Conservation (phyloP, 2,113 vertebrate species). For the Aegithalos caudatus region DNA sequence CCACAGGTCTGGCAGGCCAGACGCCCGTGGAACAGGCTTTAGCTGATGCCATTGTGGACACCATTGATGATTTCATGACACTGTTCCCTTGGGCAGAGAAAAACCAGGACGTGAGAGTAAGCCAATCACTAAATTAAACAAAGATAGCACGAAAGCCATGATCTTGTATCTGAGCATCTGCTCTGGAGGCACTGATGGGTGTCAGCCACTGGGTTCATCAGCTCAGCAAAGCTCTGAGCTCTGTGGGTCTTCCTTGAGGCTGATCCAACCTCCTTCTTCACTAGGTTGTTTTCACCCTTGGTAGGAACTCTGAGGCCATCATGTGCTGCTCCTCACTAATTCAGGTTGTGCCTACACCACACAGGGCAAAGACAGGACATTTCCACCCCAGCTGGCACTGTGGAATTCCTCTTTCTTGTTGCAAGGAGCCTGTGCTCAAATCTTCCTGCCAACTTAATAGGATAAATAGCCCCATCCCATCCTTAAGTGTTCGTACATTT, state of each 20-base stretch:
- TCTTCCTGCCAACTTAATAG: background rate
- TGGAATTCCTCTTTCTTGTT: background rate
- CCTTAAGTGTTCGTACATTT: background rate
- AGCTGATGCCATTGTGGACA: conserved; percentile 76
- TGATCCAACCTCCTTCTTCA: background rate
- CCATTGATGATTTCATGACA: conserved; percentile 75
- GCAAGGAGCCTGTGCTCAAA: background rate
- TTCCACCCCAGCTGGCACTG: accelerated
- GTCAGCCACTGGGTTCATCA: background rate
- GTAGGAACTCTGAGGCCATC: background rate
- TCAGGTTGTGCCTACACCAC: background rate
- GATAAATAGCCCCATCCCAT: background rate
- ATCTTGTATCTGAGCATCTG: background rate
- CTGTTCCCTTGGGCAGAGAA: conserved; percentile 78
- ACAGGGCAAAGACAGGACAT: background rate
- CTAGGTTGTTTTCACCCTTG: background rate
- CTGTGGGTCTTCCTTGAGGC: background rate
- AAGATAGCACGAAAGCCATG: background rate
- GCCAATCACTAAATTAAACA: background rate
- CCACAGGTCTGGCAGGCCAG: conserved; percentile 74
- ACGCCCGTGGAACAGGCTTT: conserved; percentile 71
- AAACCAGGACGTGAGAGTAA: conserved; percentile 71
- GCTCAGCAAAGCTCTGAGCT: background rate
- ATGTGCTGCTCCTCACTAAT: background rate
- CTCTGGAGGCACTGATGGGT: accelerated